Evolutionary conservation across 2,888 invertebrate genomes (phyloP).

Genomic region (Itoplectis maculator): DNA sequence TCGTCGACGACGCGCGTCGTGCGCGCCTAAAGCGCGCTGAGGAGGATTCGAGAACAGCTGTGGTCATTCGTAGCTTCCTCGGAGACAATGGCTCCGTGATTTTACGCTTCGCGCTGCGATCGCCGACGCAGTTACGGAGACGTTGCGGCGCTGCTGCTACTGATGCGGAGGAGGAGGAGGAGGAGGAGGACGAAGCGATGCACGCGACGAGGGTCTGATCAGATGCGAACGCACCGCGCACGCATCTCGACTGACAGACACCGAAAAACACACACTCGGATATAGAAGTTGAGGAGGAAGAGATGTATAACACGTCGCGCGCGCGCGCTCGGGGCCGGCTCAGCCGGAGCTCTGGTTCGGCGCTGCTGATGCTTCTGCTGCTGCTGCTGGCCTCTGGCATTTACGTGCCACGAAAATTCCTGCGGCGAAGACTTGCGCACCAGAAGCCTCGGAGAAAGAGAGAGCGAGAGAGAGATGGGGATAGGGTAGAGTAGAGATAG

Average conservation of each 20-base stretch:
- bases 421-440: conserved; percentile 36
- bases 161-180: too few relatives aligned
- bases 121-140: too few relatives aligned
- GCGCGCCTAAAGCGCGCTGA: too few relatives aligned
- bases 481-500: too few relatives aligned
- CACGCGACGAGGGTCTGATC: not conserved
- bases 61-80: not conserved
- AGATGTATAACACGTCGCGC: conserved; percentile 40
- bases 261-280: too few relatives aligned
- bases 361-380: too few relatives aligned
- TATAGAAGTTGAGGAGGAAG: too few relatives aligned
- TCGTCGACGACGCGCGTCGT: not conserved
- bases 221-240: conserved; percentile 13
- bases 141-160: too few relatives aligned
- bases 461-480: too few relatives aligned
- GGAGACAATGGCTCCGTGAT: not conserved
- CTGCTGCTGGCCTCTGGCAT: conserved; percentile 5
- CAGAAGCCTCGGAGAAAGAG: not conserved
- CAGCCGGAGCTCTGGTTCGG: conserved; percentile 49
- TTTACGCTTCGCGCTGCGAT: too few relatives aligned
- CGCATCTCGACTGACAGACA: conserved; percentile 41
- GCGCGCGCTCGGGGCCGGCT: conserved; percentile 62
- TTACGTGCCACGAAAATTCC: conserved; percentile 24
- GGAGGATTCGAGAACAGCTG: conserved; percentile 5
- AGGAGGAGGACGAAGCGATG: not conserved